These are phyloP conservation scores for Nettapus auritus DNA, from an alignment of 2,113 vertebrate genomes.

Conservation along the genomic window DNA sequence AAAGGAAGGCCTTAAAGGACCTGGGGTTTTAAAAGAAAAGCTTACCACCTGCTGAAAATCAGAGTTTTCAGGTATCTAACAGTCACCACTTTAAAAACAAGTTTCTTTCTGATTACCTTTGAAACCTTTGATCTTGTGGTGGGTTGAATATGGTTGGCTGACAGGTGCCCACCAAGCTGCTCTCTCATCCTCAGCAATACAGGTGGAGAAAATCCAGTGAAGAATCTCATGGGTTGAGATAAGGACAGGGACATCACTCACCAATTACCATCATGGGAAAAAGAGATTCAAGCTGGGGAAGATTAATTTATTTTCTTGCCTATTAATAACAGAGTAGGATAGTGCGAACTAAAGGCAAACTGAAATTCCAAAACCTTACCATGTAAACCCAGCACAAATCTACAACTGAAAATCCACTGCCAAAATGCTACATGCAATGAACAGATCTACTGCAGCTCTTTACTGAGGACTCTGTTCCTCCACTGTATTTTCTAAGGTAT, in stretches of 20 bases:
- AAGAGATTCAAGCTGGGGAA: neutral
- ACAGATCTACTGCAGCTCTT: neutral
- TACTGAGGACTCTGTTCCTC: neutral
- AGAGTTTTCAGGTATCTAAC: neutral
- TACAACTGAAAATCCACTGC: neutral
- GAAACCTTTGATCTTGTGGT: neutral
- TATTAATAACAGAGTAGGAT: neutral
- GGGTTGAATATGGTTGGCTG: neutral
- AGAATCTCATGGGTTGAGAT: neutral
- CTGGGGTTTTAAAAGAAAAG: neutral
- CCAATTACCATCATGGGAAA: fast-evolving
- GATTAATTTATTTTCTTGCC: neutral
- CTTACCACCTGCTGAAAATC: neutral
- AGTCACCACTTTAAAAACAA: neutral
- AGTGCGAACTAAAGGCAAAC: neutral
- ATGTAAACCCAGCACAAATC: neutral
- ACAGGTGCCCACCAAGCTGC: neutral
- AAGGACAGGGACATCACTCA: neutral
- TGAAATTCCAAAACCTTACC: neutral
- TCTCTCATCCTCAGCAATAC: neutral
- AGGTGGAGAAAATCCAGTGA: neutral
- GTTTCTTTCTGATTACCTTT: neutral
- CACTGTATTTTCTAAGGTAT: neutral
- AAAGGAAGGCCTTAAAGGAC: neutral
- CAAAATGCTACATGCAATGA: neutral